Base-by-base conservation (phyloP, 2,113 vertebrate species). In the Aegotheles bennettii region DNA sequence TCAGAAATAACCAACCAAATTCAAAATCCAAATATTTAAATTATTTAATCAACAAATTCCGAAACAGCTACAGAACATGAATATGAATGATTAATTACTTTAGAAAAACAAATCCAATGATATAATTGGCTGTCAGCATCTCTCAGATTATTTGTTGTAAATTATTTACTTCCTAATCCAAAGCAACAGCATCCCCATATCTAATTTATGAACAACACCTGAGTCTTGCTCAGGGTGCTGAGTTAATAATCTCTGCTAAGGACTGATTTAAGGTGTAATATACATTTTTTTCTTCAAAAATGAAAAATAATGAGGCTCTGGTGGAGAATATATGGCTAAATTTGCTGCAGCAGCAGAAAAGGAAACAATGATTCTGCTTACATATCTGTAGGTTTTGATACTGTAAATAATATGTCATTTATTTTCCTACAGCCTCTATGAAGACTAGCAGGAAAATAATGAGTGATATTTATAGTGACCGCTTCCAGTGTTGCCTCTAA, bases 151-250 rank as follows among this genome's bases (percentile, higher is more conserved):
- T 23, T 90, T 78, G 28, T 64, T 54, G 87, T 71, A 68, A 91
- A 84, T 95, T 91, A 84, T 86, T 94, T 56, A 54, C 26, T 77
- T 93, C 45, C 18, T 94, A 89, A 94, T 84, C 40, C 60, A 75
- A 89, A 84, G 24, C 25, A 95, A 82, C 65, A 87, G 28, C 47
- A 81, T 71, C 28, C 10, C 48, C 28, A 60, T 64, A 81, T 75
- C 65, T 83, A 94, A 75, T 87, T 89, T 91, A 57, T 68, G 77
- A 93, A 84, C 13, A 82, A 36, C 77, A 87, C 48, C 69, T 87
- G 77, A 82, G 77, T 84, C 71, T 86, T 88, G 50, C 28, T 73
- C 60, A 47, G 48, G 43, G n/a, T 75, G 33, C 42, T 71, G 80
- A 75, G 33, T 71, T 93, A 83, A 61, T 80, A 15, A 53, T 61